Evolutionary conservation across 2,888 invertebrate genomes (phyloP).

Genomic region (Cephus sareptanus): DNA sequence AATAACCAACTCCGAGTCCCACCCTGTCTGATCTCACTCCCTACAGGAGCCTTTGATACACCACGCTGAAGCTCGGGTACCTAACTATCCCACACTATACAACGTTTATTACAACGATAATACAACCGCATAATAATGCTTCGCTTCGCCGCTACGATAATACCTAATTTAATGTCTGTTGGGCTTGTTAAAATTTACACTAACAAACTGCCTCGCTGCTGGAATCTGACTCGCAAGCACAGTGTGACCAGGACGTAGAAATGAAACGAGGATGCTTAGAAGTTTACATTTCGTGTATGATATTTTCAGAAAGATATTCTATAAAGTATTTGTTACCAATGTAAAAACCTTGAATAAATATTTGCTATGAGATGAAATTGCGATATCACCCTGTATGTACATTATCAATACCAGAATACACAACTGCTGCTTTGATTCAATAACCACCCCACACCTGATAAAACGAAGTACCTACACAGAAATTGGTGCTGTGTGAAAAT

Average conservation of each 20-base stretch:
- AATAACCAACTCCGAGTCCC: constrained; percentile 22
- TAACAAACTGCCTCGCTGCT: background rate
- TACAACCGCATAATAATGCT: constrained; percentile 39
- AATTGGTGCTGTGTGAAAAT: background rate
- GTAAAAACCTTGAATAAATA: background rate
- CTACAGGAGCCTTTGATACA: background rate
- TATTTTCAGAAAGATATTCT: background rate
- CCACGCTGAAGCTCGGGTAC: constrained; percentile 19
- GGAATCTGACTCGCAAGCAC: background rate
- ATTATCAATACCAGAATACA: background rate
- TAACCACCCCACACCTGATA: background rate
- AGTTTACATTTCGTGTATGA: background rate
- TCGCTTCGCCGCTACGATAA: constrained; percentile 31
- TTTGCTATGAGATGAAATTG: background rate
- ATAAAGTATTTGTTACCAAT: background rate
- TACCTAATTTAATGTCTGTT: constrained; percentile 14
- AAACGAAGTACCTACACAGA: too few species aligned
- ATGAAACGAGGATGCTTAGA: background rate
- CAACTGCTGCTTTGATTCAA: background rate
- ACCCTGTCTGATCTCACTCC: constrained; percentile 10
- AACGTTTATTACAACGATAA: constrained; percentile 49
- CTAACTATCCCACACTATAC: constrained; percentile 31
- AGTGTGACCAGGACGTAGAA: background rate
- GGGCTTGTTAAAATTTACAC: background rate
- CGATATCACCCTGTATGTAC: background rate